Evolutionary conservation across 2,888 invertebrate species (phyloP).

Genomic region (Aspidapion aeneum): DNA sequence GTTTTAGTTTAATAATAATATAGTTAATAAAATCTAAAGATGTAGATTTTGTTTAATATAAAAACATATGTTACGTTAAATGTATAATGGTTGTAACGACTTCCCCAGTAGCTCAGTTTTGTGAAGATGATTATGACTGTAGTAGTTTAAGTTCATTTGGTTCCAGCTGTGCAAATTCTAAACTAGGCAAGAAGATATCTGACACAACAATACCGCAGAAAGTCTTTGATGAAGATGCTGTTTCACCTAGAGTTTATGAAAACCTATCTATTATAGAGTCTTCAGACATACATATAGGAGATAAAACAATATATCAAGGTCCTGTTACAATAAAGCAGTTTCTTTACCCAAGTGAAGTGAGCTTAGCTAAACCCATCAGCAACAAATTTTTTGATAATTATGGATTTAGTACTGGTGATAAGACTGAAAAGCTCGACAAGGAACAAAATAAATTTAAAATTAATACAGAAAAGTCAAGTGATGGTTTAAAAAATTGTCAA

Average conservation of each 20-base stretch:
- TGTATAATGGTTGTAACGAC: not conserved
- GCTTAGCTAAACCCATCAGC: too few species aligned
- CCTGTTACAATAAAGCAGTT: conserved; percentile 76
- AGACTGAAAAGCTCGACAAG: too few species aligned
- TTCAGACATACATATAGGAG: conserved; percentile 68
- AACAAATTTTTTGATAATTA: too few species aligned
- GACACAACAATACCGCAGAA: not conserved
- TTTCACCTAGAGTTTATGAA: not conserved
- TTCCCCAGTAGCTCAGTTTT: not conserved
- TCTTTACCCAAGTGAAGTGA: conserved; percentile 49
- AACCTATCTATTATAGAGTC: not conserved
- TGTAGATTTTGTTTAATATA: not conserved
- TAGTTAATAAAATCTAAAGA: not conserved
- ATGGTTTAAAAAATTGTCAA: too few species aligned
- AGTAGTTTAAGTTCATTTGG: not conserved
- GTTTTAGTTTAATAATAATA: not conserved
- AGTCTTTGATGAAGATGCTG: not conserved
- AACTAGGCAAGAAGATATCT: not conserved
- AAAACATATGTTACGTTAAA: not conserved
- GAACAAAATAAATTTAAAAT: too few species aligned
- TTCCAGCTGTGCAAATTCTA: not conserved
- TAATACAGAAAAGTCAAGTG: too few species aligned
- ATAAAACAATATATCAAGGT: conserved; percentile 72
- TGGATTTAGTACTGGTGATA: too few species aligned
- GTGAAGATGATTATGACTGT: not conserved